Conservation (phyloP, 2,113 vertebrate species). For the Hyperoodon ampullatus region DNA sequence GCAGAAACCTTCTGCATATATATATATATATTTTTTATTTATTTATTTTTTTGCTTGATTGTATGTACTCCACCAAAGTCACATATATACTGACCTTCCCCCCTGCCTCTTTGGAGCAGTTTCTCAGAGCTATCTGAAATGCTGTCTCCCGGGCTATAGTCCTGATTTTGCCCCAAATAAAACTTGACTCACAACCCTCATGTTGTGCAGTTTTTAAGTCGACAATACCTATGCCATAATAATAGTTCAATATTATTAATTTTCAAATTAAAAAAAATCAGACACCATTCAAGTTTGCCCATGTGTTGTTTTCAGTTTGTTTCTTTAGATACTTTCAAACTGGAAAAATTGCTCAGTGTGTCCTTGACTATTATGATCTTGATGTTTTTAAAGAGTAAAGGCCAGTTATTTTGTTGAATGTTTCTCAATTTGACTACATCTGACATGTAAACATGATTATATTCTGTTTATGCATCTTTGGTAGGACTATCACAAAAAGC, state of each 20-base stretch:
- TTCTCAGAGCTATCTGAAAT: too few species aligned
- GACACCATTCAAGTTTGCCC: neutral
- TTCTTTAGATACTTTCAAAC: neutral
- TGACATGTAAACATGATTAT: neutral
- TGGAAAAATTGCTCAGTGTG: neutral
- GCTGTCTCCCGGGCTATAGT: too few species aligned
- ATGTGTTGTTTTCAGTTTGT: neutral
- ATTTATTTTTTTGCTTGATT: too few species aligned
- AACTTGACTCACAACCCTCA: too few species aligned
- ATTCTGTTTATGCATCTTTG: neutral
- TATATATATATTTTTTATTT: too few species aligned
- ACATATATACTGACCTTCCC: too few species aligned
- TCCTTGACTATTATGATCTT: neutral
- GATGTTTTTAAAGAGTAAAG: neutral
- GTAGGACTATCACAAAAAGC: neutral
- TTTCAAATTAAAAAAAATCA: neutral
- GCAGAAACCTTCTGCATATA: too few species aligned
- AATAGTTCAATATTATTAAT: neutral
- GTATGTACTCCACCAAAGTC: too few species aligned
- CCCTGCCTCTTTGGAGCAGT: too few species aligned
- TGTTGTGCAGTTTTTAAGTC: too few species aligned
- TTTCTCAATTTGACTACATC: neutral
- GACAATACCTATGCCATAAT: neutral
- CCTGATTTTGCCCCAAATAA: too few species aligned
- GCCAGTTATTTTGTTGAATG: neutral